phyloP scores from a whole-genome alignment of 2,888 invertebrate species.

The Luperina testacea region DNA sequence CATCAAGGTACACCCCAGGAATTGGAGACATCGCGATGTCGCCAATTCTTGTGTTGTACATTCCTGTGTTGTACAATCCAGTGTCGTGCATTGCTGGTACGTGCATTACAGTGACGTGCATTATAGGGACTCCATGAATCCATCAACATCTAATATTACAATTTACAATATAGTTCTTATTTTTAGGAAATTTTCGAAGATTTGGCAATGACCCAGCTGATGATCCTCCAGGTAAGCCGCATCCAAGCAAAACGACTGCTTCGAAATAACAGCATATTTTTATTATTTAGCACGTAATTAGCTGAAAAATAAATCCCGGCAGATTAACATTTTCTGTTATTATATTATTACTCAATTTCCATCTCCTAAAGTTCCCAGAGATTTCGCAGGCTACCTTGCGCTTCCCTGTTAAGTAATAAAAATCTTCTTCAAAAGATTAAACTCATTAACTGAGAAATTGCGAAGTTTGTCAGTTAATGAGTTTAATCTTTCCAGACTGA shows the following conservation, averaged over 20 bases:
- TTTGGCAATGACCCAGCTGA: conserved; percentile 3
- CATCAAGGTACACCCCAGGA: too few relatives aligned
- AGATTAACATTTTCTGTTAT: conserved; percentile 23
- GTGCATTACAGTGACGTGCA: too few relatives aligned
- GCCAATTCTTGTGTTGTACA: too few relatives aligned
- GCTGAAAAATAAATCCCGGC: conserved; percentile 31
- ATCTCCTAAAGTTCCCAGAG: conserved; percentile 21
- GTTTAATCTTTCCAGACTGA: too few relatives aligned
- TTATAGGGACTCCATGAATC: too few relatives aligned
- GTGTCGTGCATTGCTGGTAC: too few relatives aligned
- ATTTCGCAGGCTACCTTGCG: neutral
- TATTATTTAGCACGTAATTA: conserved; percentile 8
- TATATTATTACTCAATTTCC: conserved; percentile 33
- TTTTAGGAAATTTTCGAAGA: conserved; percentile 52
- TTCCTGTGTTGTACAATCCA: too few relatives aligned
- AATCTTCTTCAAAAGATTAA: neutral
- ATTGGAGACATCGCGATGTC: too few relatives aligned
- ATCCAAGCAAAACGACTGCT: conserved; percentile 11
- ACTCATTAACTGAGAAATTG: neutral
- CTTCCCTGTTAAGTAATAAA: neutral
- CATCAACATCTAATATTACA: neutral
- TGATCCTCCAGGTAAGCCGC: conserved; percentile 46
- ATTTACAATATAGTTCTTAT: neutral
- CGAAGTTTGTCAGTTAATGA: too few relatives aligned
- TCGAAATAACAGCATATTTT: conserved; percentile 31